A percentile compares a stretch with the other conserved stretches of the same genome.
These are phyloP conservation scores for Neosalanx taihuensis DNA, from an alignment of 2,797 vertebrate genomes.

Conservation along the genomic window DNA sequence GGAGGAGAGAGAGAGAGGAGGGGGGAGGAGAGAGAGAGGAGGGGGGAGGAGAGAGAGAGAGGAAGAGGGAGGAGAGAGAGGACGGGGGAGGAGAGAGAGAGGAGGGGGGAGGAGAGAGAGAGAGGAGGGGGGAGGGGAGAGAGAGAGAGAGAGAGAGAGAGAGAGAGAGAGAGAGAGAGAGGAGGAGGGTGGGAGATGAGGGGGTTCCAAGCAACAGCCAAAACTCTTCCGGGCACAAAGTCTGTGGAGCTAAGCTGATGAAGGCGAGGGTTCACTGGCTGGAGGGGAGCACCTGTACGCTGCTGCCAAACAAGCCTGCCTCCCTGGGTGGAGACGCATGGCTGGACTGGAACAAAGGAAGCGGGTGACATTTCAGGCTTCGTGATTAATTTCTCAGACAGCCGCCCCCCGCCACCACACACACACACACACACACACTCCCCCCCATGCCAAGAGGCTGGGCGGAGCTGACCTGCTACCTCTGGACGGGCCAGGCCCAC, in stretches of 20 bases:
- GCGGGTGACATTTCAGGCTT: constrained; percentile 15
- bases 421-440: too few relatives aligned
- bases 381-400: constrained; percentile 8
- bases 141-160: too few relatives aligned
- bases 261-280: constrained; percentile 61
- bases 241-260: constrained; percentile 58
- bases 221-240: constrained; percentile 66
- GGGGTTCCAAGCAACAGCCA: constrained; percentile 53
- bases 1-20: constrained; percentile 18
- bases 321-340: constrained; percentile 48
- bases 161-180: constrained; percentile 55
- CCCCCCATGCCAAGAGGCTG: background rate
- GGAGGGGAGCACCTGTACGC: constrained; percentile 67
- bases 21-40: too few relatives aligned
- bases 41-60: background rate
- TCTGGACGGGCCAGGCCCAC: background rate
- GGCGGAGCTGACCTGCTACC: background rate
- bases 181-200: constrained; percentile 27
- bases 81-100: constrained; percentile 51
- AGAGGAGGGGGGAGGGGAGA: too few relatives aligned
- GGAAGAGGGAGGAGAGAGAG: constrained; percentile 39
- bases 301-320: constrained; percentile 35
- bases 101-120: constrained; percentile 28
- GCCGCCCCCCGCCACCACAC: background rate
- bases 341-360: constrained; percentile 42